These are phyloP conservation scores for Nettapus auritus DNA, from an alignment of 2,113 vertebrate genomes.

Conservation along the genomic window DNA sequence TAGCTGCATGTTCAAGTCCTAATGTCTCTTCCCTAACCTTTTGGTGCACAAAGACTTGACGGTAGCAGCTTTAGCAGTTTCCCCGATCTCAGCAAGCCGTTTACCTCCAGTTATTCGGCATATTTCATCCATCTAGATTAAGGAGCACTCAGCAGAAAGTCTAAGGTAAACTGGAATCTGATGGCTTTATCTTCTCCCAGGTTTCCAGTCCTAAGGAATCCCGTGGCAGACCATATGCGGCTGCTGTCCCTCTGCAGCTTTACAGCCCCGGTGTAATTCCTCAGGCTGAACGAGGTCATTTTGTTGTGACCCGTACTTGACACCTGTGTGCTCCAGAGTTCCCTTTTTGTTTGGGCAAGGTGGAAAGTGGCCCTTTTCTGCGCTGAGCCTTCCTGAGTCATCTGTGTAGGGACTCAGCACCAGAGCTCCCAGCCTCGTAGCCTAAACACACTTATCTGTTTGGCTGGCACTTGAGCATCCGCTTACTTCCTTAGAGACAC, in stretches of 20 bases:
- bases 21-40: background rate
- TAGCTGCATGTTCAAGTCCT: background rate
- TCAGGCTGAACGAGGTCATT: background rate
- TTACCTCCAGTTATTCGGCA: background rate
- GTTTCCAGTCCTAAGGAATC: background rate
- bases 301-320: background rate
- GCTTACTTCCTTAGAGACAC: background rate
- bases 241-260: background rate
- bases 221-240: background rate
- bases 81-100: background rate
- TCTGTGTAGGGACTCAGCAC: background rate
- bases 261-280: background rate
- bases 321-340: background rate
- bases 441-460: background rate
- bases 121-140: background rate
- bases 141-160: background rate
- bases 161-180: background rate
- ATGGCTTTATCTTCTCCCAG: background rate
- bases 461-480: background rate
- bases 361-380: background rate
- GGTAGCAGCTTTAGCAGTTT: background rate
- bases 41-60: background rate
- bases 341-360: background rate
- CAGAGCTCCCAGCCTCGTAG: background rate
- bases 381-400: background rate